Evolutionary conservation across 2,888 invertebrate genomes (phyloP).

Genomic region (Caprella mutica): DNA sequence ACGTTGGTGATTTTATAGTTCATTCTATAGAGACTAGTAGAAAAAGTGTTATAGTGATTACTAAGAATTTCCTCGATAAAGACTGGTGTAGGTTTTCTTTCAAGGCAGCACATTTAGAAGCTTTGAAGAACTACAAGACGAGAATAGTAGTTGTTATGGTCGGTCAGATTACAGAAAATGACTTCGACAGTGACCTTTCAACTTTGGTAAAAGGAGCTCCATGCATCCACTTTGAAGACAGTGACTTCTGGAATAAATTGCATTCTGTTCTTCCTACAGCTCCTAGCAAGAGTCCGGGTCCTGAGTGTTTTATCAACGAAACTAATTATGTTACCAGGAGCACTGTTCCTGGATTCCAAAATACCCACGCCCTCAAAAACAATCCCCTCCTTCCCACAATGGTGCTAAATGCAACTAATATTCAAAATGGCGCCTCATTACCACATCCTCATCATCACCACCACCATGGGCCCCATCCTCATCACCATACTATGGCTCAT

Average conservation of each 20-base stretch:
- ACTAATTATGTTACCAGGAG: conserved; percentile 33
- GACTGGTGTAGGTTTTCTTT: conserved; percentile 85
- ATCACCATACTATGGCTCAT: conserved; percentile 15
- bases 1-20: conserved; percentile 77
- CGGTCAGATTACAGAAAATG: conserved; percentile 54
- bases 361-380: conserved; percentile 13
- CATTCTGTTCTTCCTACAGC: conserved; percentile 67
- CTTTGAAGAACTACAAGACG: conserved; percentile 54
- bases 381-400: conserved; percentile 20
- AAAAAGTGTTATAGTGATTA: conserved; percentile 72
- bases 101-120: conserved; percentile 74
- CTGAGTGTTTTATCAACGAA: conserved; percentile 30
- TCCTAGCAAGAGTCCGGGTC: conserved; percentile 37
- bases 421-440: conserved; percentile 1
- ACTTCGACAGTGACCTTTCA: conserved; percentile 70
- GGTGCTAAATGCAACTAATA: conserved; percentile 22
- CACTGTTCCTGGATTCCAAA: conserved; percentile 18
- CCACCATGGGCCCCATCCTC: conserved; percentile 11
- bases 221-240: conserved; percentile 73
- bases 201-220: conserved; percentile 74
- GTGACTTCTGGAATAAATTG: conserved; percentile 85
- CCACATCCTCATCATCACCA: conserved; percentile 13
- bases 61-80: conserved; percentile 72
- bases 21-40: conserved; percentile 56
- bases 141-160: conserved; percentile 69